phyloP scores from a whole-genome alignment of 2,888 invertebrate species.

The Yponomeuta sedellus region DNA sequence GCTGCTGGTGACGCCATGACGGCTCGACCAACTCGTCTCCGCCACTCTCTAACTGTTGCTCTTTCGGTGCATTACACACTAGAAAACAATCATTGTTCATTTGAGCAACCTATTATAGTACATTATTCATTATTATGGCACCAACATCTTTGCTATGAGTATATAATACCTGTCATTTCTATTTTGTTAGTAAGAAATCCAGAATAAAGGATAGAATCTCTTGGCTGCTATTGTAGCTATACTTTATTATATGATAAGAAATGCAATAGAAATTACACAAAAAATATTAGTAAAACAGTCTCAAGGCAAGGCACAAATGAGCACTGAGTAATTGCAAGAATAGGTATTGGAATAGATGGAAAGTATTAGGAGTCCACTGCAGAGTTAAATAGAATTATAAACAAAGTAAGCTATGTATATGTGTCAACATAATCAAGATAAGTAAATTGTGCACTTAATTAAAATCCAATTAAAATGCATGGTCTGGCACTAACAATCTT shows the following conservation, averaged over 20 bases:
- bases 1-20: slow-evolving; percentile 85
- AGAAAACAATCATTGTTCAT: slow-evolving; percentile 28
- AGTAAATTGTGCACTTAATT: neutral
- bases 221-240: too few species aligned
- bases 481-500: neutral
- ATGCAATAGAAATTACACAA: neutral
- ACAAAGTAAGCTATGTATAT: neutral
- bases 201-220: too few species aligned
- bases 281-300: neutral
- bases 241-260: too few species aligned
- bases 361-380: neutral
- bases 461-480: neutral
- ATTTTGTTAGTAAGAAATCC: too few species aligned
- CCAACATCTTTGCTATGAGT: too few species aligned
- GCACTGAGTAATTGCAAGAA: neutral
- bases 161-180: too few species aligned
- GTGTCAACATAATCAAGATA: neutral
- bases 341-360: neutral
- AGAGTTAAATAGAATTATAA: neutral
- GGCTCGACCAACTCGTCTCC: slow-evolving; percentile 85
- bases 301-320: neutral
- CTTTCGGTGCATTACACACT: slow-evolving; percentile 87
- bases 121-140: too few species aligned
- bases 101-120: neutral
- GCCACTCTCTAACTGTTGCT: slow-evolving; percentile 82